Evolutionary conservation across 2,888 invertebrate species (phyloP), one percentile per base, ranked within the genome.

Genomic region (Netelia melanura): DNA sequence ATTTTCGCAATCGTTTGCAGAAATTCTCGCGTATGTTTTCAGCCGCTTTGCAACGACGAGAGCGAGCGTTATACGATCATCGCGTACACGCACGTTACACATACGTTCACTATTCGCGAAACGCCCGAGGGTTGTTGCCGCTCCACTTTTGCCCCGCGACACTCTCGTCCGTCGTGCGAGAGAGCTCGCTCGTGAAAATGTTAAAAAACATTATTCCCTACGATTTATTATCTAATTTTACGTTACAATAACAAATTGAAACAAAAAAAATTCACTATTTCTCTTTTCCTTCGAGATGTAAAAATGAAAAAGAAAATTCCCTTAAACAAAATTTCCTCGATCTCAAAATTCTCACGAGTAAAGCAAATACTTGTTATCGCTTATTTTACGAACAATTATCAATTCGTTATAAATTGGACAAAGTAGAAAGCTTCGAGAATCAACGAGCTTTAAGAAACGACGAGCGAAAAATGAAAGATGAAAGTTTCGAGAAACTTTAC

Each of bases 131-230:
- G 89, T 76, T 85, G 88, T 86, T 89, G 90, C 56, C 76, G 76
- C 88, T 89, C 90, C 86, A 91, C 90, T 90, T 91, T 90, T 90
- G 86, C 87, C 82, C 61, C 56, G 81, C 81, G 86, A 86, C 84
- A 86, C 88, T 83, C 84, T 85, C 86, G 80, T 86, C 75, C 74
- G 64, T 72, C 71, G 79, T 79, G 61, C 61, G 70, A 21, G 62
- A 64, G 62, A 75, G 10, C 44, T 48, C 74, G 78, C 72, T 75
- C 77, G 48, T 76, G 54, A 17, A 14, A 52, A n/a, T 5, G 38
- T 56, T 56, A 48, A 48, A 48, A 5, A 48, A 14, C 14, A 48
- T 14, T 14, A 14, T 3, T 10, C 48, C 11, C 11, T 48, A 48
- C 11, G 48, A 48, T 48, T 48, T 48, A 14, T 48, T 48, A 14